Conservation (phyloP, 2,797 vertebrate species). For the Micrastur ruficollis region DNA sequence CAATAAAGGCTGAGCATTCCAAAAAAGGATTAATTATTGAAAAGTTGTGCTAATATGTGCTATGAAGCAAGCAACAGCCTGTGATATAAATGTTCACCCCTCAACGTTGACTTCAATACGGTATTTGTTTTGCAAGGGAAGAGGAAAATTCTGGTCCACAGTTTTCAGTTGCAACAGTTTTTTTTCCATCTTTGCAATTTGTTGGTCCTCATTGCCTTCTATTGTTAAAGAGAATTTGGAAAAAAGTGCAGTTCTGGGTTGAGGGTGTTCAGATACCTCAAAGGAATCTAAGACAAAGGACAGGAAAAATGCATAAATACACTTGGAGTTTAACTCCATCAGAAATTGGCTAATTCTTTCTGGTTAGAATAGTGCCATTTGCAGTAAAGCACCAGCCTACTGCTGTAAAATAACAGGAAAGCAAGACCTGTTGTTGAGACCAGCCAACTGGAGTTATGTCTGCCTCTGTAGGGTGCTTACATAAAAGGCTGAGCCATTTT, state of each 20-base stretch:
- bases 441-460: background rate
- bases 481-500: conserved; percentile 51
- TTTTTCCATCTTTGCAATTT: background rate
- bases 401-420: background rate
- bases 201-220: background rate
- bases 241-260: background rate
- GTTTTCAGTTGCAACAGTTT: background rate
- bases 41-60: background rate
- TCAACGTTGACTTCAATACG: background rate
- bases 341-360: background rate
- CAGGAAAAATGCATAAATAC: background rate
- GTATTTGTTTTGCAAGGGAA: background rate
- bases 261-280: background rate
- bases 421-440: background rate
- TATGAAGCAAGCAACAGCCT: background rate
- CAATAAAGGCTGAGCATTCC: background rate
- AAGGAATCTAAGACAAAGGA: background rate
- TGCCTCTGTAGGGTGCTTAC: background rate
- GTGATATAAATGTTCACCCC: background rate
- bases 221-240: background rate
- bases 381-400: background rate
- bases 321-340: background rate
- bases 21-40: background rate
- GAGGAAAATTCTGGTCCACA: background rate
- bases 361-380: background rate